Conservation (phyloP, 1,140 invertebrate species). For the Brachionus koreanus region DNA sequence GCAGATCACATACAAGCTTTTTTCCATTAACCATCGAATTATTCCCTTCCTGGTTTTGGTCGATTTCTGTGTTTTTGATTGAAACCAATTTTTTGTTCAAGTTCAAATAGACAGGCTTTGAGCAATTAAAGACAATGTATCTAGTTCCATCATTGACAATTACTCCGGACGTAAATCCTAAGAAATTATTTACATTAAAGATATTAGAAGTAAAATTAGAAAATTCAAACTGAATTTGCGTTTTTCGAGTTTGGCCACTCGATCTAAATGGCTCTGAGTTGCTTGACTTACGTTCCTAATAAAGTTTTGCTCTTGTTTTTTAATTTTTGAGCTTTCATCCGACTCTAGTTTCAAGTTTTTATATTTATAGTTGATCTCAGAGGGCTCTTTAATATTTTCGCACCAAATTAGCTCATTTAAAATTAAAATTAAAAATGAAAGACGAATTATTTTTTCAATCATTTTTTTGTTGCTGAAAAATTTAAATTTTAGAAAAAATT, state of each 20-base stretch:
- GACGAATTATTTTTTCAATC: too few relatives aligned
- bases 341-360: not conserved
- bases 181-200: not conserved
- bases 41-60: not conserved
- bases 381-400: not conserved
- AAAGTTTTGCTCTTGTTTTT: not conserved
- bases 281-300: not conserved
- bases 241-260: not conserved
- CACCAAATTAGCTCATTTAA: not conserved
- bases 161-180: not conserved
- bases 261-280: not conserved
- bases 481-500: too few relatives aligned
- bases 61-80: constrained; percentile 7
- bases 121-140: constrained; percentile 16
- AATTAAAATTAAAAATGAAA: too few relatives aligned
- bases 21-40: not conserved
- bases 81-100: not conserved
- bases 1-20: not conserved
- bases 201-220: not conserved
- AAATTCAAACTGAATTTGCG: not conserved
- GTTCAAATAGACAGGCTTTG: not conserved
- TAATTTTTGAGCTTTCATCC: not conserved
- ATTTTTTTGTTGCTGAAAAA: too few relatives aligned
- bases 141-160: not conserved
- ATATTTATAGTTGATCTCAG: not conserved